Evolutionary conservation across 1,140 invertebrate species (phyloP).

Genomic region (Sycobia sp.): DNA sequence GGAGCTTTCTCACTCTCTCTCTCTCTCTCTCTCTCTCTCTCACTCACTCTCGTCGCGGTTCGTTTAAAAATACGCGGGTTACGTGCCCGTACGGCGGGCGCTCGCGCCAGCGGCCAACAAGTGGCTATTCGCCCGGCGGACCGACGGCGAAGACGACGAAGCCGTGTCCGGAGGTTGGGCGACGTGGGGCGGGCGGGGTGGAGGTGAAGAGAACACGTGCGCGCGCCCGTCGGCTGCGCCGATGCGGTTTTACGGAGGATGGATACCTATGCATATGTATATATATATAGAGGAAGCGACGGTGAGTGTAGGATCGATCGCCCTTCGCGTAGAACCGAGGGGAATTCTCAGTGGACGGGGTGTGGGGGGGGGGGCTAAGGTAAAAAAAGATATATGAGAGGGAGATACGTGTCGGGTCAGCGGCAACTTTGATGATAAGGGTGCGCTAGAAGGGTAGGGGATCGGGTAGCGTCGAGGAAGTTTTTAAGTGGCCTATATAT

Average conservation of each 20-base stretch:
- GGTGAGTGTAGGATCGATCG: background rate
- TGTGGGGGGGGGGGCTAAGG: too few relatives aligned
- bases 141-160: background rate
- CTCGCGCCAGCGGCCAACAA: conserved; percentile 27
- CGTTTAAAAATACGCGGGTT: conserved; percentile 25
- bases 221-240: background rate
- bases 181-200: background rate
- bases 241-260: background rate
- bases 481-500: too few relatives aligned
- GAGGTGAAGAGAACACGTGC: background rate
- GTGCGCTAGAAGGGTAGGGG: too few relatives aligned
- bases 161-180: background rate
- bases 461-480: too few relatives aligned
- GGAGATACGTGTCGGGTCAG: too few relatives aligned
- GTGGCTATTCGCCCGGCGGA: conserved; percentile 12
- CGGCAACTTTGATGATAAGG: too few relatives aligned
- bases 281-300: background rate
- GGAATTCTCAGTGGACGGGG: too few relatives aligned
- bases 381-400: too few relatives aligned
- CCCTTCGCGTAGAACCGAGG: background rate
- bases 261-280: background rate
- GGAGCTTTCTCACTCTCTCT: too few relatives aligned
- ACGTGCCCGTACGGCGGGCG: too few relatives aligned
- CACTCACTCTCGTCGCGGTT: background rate
- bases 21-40: too few relatives aligned